These are phyloP conservation scores for Rhinella marina DNA, from an alignment of 2,797 vertebrate species.

Conservation along the genomic window DNA sequence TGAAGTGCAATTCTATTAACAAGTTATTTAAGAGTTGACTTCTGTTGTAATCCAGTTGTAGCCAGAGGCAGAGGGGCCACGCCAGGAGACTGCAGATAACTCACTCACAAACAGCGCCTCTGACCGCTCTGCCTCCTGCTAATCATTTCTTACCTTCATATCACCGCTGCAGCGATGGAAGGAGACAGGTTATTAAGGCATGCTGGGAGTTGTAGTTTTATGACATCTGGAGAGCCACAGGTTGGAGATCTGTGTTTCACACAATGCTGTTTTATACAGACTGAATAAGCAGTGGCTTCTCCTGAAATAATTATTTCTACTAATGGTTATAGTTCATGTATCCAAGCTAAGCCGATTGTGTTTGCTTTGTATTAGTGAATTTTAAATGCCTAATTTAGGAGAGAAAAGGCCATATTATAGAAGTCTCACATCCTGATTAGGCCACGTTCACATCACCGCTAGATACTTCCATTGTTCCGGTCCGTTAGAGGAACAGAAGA, in stretches of 20 bases:
- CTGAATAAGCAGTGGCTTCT: background rate
- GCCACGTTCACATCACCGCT: too few species aligned
- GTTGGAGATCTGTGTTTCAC: background rate
- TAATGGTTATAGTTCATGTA: background rate
- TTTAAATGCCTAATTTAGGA: conserved; percentile 1
- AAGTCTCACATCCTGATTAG: background rate
- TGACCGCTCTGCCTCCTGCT: background rate
- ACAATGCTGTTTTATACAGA: background rate
- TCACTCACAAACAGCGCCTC: background rate
- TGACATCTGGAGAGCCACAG: background rate
- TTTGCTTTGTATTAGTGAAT: conserved; percentile 6
- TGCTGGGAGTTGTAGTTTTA: conserved; percentile 4
- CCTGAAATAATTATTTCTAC: background rate
- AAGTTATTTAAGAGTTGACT: conserved; percentile 54
- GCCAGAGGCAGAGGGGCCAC: conserved; percentile 31
- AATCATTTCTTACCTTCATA: background rate
- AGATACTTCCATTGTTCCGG: too few species aligned
- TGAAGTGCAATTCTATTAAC: conserved; percentile 57
- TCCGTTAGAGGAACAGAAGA: too few species aligned
- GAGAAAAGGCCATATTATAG: background rate
- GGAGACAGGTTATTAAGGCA: background rate
- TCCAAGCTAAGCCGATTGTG: background rate
- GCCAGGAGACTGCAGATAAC: conserved; percentile 36
- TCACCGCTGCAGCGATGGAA: background rate
- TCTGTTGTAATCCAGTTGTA: conserved; percentile 24